Conservation (phyloP, 2,113 vertebrate genomes). For the Ictalurus punctatus region DNA sequence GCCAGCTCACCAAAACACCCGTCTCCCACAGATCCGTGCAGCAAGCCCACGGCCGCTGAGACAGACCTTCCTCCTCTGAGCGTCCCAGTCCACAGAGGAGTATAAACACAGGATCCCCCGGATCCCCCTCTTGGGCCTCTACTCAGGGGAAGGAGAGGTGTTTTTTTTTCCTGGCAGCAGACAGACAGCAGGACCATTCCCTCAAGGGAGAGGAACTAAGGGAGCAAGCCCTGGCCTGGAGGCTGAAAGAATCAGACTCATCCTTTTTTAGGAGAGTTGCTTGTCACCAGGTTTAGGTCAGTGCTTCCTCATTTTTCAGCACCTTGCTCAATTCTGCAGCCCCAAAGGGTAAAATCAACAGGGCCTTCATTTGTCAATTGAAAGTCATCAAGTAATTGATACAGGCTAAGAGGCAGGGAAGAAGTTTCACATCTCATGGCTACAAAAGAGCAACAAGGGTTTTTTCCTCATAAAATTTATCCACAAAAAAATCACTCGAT, state of each 20-base stretch:
- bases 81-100: constrained; percentile 63
- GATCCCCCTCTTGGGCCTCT: constrained; percentile 62
- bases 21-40: constrained; percentile 51
- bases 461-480: background rate
- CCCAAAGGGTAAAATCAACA: constrained; percentile 49
- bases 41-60: constrained; percentile 39
- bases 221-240: constrained; percentile 50
- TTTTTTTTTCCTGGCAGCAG: constrained; percentile 69
- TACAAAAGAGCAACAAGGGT: constrained; percentile 31
- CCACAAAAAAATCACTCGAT: background rate
- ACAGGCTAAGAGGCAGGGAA: constrained; percentile 10
- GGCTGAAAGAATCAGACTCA: constrained; percentile 55
- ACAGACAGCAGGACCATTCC: constrained; percentile 64
- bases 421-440: constrained; percentile 26
- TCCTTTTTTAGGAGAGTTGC: constrained; percentile 51
- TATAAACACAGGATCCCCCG: constrained; percentile 66
- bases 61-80: constrained; percentile 63
- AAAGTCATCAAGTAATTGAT: constrained; percentile 1
- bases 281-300: constrained; percentile 43
- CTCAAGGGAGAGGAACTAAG: constrained; percentile 34
- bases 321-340: constrained; percentile 46
- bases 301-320: constrained; percentile 44
- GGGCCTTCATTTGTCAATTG: constrained; percentile 27
- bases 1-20: constrained; percentile 71
- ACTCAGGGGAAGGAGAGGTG: constrained; percentile 58